These are phyloP conservation scores for Anableps anableps DNA, from an alignment of 2,797 vertebrate species.

Conservation along the genomic window DNA sequence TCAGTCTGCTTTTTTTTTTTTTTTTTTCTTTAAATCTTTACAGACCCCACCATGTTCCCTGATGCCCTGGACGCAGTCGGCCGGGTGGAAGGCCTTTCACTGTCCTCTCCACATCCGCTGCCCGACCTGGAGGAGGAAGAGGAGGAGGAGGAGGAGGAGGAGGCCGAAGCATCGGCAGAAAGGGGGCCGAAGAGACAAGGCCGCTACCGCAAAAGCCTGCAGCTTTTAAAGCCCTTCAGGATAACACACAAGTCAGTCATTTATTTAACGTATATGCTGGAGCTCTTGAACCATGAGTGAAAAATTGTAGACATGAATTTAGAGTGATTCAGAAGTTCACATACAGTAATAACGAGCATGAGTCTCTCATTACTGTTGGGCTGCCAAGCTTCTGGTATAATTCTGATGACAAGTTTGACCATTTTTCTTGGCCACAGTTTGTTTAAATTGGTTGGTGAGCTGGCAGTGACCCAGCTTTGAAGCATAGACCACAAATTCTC, in stretches of 20 bases:
- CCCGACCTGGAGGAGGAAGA: constrained; percentile 72
- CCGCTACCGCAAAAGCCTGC: constrained; percentile 82
- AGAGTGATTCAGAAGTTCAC: neutral
- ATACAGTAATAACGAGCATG: neutral
- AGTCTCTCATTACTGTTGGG: neutral
- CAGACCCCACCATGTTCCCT: constrained; percentile 74
- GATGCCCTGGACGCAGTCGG: constrained; percentile 78
- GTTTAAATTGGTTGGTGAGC: neutral
- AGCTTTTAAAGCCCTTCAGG: constrained; percentile 85
- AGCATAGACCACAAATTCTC: neutral
- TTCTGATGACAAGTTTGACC: neutral
- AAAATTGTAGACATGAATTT: constrained; percentile 1
- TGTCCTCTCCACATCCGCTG: constrained; percentile 69
- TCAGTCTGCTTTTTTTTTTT: neutral
- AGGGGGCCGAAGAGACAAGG: constrained; percentile 66
- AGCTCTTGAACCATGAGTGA: constrained; percentile 8
- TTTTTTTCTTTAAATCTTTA: constrained; percentile 16
- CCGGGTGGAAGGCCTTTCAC: constrained; percentile 77
- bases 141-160: constrained; percentile 72
- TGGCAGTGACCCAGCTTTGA: neutral
- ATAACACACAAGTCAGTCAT: constrained; percentile 83
- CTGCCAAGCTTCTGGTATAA: neutral
- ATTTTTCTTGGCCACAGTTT: neutral
- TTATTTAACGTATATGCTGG: constrained; percentile 4
- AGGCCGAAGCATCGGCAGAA: constrained; percentile 46